Evolutionary conservation across 2,113 vertebrate species (phyloP), one percentile per base, ranked within the genome.

Genomic region (Sander vitreus): DNA sequence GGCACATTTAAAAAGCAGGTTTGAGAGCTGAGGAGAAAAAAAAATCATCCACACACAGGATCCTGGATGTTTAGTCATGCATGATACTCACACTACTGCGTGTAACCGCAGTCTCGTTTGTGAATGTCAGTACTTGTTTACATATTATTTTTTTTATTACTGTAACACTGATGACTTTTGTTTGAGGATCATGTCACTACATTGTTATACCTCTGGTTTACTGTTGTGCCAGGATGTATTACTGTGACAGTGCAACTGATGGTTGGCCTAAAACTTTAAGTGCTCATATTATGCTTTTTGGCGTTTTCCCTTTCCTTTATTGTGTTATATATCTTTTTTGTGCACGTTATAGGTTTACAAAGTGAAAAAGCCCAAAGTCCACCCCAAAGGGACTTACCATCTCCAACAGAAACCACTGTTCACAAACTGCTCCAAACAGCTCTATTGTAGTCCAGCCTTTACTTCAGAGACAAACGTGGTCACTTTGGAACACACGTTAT

Each of bases 1-100:
- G 30, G 27, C 7, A 73, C 33, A 59, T 71, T 73, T 63, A 55
- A 21, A 73, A 72, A 73, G 23, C 23, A 47, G 33, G 15, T 67
- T 82, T 58, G 19, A 12, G 18, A 57, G 30, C 8, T 18, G 25
- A 21, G 18, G 23, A 60, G 33, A 2, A 47, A 25, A 18, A 1
- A 1, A 12, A 39, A 21, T 50, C 18, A 50, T 7, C 14, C n/a
- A 64, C 27, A 57, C 25, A 55, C 3, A 10, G 8, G 13, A 59
- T 11, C 43, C 25, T 30, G 18, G 21, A 53, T 59, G 1, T 0
- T 11, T 64, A n/a, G 55, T 43, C 21, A 62, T 36, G 3, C 10
- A 6, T 19, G 27, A 36, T 8, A 18, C 30, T 33, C 13, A 16
- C 18, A 18, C 8, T 7, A 5, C 58, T 3, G 33, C 23, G 9